These are phyloP conservation scores for Podilymbus podiceps DNA, from an alignment of 2,113 vertebrate genomes.

Conservation along the genomic window DNA sequence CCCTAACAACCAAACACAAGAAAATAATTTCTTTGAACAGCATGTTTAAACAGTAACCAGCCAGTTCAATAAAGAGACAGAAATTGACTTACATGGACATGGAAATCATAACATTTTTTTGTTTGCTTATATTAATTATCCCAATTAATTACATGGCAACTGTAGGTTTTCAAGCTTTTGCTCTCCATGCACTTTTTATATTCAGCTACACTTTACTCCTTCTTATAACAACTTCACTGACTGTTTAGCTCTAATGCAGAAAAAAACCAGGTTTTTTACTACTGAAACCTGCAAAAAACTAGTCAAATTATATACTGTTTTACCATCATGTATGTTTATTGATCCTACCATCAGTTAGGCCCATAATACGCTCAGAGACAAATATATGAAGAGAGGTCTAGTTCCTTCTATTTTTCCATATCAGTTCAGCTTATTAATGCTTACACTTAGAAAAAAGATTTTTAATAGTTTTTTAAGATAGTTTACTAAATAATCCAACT, in stretches of 20 bases:
- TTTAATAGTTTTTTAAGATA: background rate
- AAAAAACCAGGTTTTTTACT: background rate
- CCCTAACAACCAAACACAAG: background rate
- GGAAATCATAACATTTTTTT: background rate
- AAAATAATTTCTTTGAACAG: background rate
- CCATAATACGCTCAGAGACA: background rate
- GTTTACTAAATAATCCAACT: background rate
- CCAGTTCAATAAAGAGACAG: background rate
- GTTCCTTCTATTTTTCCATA: background rate
- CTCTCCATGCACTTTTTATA: background rate
- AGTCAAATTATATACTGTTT: background rate
- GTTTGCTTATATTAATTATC: background rate
- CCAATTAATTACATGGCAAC: background rate
- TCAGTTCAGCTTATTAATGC: background rate
- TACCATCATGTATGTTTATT: background rate
- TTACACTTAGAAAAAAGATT: background rate
- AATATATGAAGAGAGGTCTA: background rate
- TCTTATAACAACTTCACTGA: background rate
- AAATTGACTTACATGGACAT: background rate
- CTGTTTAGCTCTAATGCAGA: background rate
- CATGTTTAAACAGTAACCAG: background rate
- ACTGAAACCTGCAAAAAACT: background rate
- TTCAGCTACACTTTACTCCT: background rate
- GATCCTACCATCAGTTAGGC: background rate
- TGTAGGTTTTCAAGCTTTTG: background rate